A percentile compares a stretch with the other conserved stretches of the same genome.
phyloP scores from a whole-genome alignment of 1,140 invertebrate species.

The Bombus pyrosoma region DNA sequence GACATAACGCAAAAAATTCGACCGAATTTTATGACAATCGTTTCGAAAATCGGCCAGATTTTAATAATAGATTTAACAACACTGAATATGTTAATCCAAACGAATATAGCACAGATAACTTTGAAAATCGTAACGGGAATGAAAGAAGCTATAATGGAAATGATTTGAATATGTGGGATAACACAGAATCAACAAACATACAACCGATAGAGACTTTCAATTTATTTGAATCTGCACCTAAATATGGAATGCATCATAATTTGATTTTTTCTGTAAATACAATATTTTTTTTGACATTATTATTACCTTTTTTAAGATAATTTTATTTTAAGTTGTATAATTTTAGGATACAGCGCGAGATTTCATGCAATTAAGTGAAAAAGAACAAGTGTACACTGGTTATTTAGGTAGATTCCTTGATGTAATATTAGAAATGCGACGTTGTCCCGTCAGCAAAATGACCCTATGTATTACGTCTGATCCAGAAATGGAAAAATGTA shows the following conservation, averaged over 20 bases:
- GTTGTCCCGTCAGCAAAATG: conserved; percentile 91
- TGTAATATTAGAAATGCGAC: conserved; percentile 88
- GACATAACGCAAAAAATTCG: conserved; percentile 34
- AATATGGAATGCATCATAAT: conserved; percentile 87
- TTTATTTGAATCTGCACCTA: conserved; percentile 87
- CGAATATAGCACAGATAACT: conserved; percentile 64
- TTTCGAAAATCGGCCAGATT: conserved; percentile 58
- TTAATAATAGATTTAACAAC: conserved; percentile 60
- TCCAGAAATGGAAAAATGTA: conserved; percentile 94
- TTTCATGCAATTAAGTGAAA: conserved; percentile 84
- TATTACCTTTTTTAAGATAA: conserved; percentile 5
- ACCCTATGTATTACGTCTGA: conserved; percentile 95
- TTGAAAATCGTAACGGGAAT: conserved; percentile 54
- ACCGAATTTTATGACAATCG: conserved; percentile 60
- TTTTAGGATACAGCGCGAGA: conserved; percentile 87
- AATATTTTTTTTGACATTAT: conserved; percentile 26
- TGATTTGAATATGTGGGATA: conserved; percentile 38
- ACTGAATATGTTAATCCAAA: conserved; percentile 64
- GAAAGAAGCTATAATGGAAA: conserved; percentile 45
- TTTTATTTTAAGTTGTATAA: background rate
- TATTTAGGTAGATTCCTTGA: conserved; percentile 86
- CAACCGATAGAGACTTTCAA: conserved; percentile 85
- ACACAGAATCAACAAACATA: conserved; percentile 60
- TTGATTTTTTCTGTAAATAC: conserved; percentile 86
- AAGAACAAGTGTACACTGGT: conserved; percentile 85